Percentiles rank a stretch among this genome's conserved stretches.
These are phyloP conservation scores for Telmatherina bonti DNA, from an alignment of 2,797 vertebrate genomes.

Conservation along the genomic window DNA sequence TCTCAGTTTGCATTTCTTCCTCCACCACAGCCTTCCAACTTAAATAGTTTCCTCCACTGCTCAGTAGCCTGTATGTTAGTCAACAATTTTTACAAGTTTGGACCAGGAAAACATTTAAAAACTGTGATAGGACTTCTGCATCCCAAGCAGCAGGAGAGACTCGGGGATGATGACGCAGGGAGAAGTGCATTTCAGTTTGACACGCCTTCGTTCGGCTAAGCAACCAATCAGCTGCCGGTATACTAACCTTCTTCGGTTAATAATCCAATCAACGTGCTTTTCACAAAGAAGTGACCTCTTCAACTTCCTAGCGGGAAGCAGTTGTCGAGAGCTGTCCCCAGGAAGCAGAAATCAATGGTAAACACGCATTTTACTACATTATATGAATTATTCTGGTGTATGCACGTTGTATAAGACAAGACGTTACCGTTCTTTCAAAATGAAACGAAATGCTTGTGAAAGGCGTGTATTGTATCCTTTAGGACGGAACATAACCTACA, in stretches of 20 bases:
- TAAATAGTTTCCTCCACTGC: neutral
- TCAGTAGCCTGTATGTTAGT: neutral
- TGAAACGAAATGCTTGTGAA: neutral
- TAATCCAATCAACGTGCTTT: slow-evolving; percentile 67
- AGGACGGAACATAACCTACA: slow-evolving; percentile 36
- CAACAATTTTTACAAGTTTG: neutral
- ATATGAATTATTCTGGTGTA: neutral
- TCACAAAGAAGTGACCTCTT: slow-evolving; percentile 68
- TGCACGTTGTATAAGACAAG: neutral
- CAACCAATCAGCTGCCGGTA: slow-evolving; percentile 64
- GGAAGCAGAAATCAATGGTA: slow-evolving; percentile 52
- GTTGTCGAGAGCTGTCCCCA: slow-evolving; percentile 43
- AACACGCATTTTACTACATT: slow-evolving; percentile 37
- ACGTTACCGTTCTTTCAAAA: neutral
- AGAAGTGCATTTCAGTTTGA: neutral
- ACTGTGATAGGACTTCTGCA: neutral
- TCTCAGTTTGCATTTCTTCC: neutral
- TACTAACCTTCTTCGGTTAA: slow-evolving; percentile 48
- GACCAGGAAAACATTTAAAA: neutral
- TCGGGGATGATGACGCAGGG: neutral
- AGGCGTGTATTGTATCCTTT: neutral
- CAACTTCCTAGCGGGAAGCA: slow-evolving; percentile 84
- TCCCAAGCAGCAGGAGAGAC: neutral
- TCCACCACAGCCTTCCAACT: neutral
- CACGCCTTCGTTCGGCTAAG: neutral